Conservation (phyloP, 2,888 invertebrate genomes). For the Aleiodes alternator region DNA sequence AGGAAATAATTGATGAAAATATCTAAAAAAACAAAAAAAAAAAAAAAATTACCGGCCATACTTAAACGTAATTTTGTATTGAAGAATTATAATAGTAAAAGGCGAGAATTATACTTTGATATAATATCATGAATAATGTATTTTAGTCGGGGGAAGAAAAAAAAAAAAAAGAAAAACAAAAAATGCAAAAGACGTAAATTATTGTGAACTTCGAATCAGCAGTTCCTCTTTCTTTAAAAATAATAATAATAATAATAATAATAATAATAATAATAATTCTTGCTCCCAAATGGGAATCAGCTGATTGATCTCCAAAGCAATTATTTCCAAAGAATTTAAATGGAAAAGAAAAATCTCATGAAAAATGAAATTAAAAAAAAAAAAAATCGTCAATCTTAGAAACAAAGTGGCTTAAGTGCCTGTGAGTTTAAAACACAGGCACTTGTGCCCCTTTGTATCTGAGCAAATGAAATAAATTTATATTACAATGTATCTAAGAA, state of each 20-base stretch:
- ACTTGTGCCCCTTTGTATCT: too few species aligned
- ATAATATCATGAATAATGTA: slow-evolving; percentile 2
- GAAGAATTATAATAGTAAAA: slow-evolving; percentile 43
- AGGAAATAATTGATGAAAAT: not conserved
- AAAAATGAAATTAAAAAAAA: not conserved
- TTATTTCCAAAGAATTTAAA: not conserved
- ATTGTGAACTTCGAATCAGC: slow-evolving; percentile 14
- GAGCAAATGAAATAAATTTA: too few species aligned
- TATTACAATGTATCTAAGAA: too few species aligned
- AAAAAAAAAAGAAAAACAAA: not conserved
- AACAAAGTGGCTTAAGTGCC: too few species aligned
- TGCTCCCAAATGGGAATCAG: not conserved
- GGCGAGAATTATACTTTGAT: slow-evolving; percentile 28
- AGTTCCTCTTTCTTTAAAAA: slow-evolving; percentile 14
- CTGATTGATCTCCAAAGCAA: not conserved
- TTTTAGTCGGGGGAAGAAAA: not conserved
- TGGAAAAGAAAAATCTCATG: not conserved
- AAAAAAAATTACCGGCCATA: slow-evolving; percentile 70
- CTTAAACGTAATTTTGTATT: slow-evolving; percentile 68
- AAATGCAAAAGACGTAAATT: slow-evolving; percentile 17
- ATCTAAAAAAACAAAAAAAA: slow-evolving; percentile 34
- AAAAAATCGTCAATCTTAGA: too few species aligned
- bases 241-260: slow-evolving; percentile 22
- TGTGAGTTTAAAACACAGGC: too few species aligned
- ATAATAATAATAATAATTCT: not conserved